Percentiles rank a stretch among this genome's conserved stretches.
Conservation (phyloP, 2,113 vertebrate species). For the Albula glossodonta region DNA sequence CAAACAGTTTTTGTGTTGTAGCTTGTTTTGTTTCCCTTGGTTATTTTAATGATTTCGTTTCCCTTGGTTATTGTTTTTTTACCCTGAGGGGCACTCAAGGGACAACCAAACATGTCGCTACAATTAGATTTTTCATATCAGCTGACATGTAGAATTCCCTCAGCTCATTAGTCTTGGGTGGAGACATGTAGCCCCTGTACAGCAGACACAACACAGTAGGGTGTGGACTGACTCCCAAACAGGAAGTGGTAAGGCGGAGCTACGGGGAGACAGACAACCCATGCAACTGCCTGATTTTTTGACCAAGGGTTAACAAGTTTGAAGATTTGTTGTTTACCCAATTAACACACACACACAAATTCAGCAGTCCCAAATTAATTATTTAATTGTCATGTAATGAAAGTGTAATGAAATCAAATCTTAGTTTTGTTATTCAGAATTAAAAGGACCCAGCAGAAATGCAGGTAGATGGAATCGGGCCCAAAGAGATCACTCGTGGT, state of each 20-base stretch:
- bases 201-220: neutral
- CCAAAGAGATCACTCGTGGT: neutral
- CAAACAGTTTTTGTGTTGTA: conserved; percentile 23
- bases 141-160: conserved; percentile 28
- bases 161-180: conserved; percentile 16
- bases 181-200: neutral
- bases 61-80: neutral
- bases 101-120: conserved; percentile 21
- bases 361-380: too few relatives aligned
- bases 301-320: too few relatives aligned
- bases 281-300: too few relatives aligned
- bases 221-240: neutral
- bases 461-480: too few relatives aligned
- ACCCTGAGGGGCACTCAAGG: conserved; percentile 23
- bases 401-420: too few relatives aligned
- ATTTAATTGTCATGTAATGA: too few relatives aligned
- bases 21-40: conserved; percentile 36
- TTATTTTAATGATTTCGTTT: conserved; percentile 38
- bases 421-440: too few relatives aligned
- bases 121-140: conserved; percentile 30
- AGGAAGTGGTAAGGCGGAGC: conserved; percentile 6
- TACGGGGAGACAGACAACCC: neutral
- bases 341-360: neutral
- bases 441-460: too few relatives aligned
- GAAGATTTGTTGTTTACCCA: too few relatives aligned